phyloP scores from a whole-genome alignment of 92 coral and sea anemone genomes.

The Porites cylindrica region DNA sequence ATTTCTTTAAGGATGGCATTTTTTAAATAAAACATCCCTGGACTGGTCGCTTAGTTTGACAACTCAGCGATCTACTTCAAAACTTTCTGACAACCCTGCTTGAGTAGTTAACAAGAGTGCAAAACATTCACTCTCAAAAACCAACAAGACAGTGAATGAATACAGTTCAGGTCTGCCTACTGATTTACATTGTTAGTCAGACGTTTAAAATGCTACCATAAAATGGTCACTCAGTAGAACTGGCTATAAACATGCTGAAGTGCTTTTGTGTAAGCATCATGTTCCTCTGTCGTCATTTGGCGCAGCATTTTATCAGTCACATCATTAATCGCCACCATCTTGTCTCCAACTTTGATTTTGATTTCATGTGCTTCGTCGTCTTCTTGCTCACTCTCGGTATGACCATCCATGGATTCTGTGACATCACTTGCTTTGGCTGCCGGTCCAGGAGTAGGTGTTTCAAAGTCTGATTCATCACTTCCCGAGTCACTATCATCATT shows the following conservation, averaged over 20 bases:
- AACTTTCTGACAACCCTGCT: no score
- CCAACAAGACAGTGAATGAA: no score
- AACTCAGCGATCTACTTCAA: no score
- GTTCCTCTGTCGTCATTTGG: conserved; percentile 93
- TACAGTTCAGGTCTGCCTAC: no score
- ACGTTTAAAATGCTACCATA: background rate
- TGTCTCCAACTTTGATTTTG: conserved; percentile 86
- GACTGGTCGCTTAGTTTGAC: no score
- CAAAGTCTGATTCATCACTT: conserved; percentile 90
- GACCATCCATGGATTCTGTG: conserved; percentile 72
- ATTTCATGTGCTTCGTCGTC: conserved; percentile 84
- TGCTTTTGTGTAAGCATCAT: conserved; percentile 93
- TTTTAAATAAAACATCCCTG: no score
- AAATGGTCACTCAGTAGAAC: conserved; percentile 57
- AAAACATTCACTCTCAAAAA: no score
- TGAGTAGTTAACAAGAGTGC: no score
- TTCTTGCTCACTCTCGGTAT: conserved; percentile 74
- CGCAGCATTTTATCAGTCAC: conserved; percentile 92
- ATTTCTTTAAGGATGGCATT: no score
- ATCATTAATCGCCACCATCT: conserved; percentile 86
- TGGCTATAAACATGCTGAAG: conserved; percentile 90
- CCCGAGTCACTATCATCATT: conserved; percentile 77
- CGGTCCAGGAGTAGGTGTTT: conserved; percentile 62
- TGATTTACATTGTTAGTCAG: background rate
- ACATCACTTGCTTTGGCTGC: conserved; percentile 60